Base-by-base conservation (phyloP, 30 jellyfish, hydroid and myxozoan genomes). In the Pelagia noctiluca region DNA sequence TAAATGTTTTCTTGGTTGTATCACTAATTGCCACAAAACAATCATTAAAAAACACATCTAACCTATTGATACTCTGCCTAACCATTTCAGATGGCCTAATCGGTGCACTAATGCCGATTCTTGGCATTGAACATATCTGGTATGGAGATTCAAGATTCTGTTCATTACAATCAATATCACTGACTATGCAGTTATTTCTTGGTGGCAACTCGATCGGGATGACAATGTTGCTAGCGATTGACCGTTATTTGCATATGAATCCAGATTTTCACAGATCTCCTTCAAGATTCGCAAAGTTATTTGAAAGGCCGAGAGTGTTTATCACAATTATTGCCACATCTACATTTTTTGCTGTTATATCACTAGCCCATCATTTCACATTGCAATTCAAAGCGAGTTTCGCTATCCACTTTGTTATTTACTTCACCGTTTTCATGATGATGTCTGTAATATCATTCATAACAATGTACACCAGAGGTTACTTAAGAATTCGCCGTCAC, bases 11-110 rank as follows among this genome's bases (percentile, higher is more conserved):
- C 16, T 23, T 66, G 79, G 35, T 66, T 4, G 28, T 36, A 8
- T 66, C 83, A 5, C 23, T 70, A 24, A 1, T 31, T 36, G 83
- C 67, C 12, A 70, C 83, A 36, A 70, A 70, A 33, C 83, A 70
- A 36, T 25, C 33, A 3, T 1, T 28, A 7, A 34, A 26, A 0
- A 70, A 35, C 83, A 11, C 42, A 3, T 70, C 67, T 1, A 70
- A 70, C 25, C 5, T 66, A 21, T 5, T 66, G 7, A 66, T 66
- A 0, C 13, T 22, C 11, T 66, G 79, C 23, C 57, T 66, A 1
- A 30, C 30, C 23, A 1, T 66, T 29, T 23, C 79, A 1, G 79
- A 66, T 30, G 23, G 32, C 2, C 2, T 66, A 4, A 36, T 26
- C 23, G 79, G 52, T 30, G 79, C 62, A 4, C 8, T 66, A 31